These are phyloP conservation scores for Malacoctenus gilli DNA, from an alignment of 2,797 vertebrate genomes.

Conservation along the genomic window DNA sequence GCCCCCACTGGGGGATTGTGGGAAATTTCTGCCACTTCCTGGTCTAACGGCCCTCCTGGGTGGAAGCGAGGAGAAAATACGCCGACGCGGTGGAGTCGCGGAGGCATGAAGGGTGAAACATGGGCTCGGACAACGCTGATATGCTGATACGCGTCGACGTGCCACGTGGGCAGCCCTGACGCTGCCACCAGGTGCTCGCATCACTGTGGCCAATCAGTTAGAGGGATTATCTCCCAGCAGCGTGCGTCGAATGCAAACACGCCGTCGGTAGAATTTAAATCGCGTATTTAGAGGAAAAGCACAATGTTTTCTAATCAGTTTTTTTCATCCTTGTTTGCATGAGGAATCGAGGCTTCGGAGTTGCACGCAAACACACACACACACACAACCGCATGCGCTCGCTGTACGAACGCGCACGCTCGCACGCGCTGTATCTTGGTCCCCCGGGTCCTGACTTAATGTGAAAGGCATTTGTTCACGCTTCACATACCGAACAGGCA, in stretches of 20 bases:
- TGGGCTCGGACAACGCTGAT: too few relatives aligned
- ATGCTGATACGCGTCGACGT: too few relatives aligned
- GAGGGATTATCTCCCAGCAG: constrained; percentile 46
- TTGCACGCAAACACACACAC: constrained; percentile 31
- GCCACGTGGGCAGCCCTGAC: too few relatives aligned
- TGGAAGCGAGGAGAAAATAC: constrained; percentile 16
- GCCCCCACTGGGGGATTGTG: constrained; percentile 43
- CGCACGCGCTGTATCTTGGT: constrained; percentile 31
- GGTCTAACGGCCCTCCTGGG: constrained; percentile 51
- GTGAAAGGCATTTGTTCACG: constrained; percentile 70
- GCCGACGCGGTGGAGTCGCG: constrained; percentile 13
- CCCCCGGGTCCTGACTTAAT: constrained; percentile 58
- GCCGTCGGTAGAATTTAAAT: constrained; percentile 64
- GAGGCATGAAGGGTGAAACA: constrained; percentile 9
- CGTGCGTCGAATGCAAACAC: constrained; percentile 57
- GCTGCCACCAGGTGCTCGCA: constrained; percentile 27
- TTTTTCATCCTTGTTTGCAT: constrained; percentile 56
- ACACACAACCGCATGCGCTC: not conserved
- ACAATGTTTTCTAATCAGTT: constrained; percentile 54
- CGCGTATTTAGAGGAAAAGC: constrained; percentile 46
- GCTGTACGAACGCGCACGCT: not conserved
- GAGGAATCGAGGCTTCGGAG: constrained; percentile 32
- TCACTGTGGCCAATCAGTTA: constrained; percentile 48
- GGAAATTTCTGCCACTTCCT: constrained; percentile 61
- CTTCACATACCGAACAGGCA: constrained; percentile 63